Evolutionary conservation across 2,113 vertebrate genomes (phyloP), one percentile per base, ranked within the genome.

Genomic region (Dinomys branickii): DNA sequence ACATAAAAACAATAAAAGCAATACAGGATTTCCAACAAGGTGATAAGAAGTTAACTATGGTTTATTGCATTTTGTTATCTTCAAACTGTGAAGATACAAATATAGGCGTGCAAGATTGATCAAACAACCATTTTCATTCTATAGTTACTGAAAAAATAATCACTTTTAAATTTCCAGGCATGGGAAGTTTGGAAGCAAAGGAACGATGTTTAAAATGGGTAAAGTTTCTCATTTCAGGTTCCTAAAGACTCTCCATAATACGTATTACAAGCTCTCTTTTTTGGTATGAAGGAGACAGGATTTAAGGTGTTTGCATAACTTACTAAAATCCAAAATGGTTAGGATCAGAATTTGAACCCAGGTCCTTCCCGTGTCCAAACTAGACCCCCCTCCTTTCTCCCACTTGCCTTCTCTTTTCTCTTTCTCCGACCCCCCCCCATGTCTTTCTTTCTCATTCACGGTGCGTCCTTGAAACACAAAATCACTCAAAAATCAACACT

Each of bases 381-480:
- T 67, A 54, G 85, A 97, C 1, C 24, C 11, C 41, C 35, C 7
- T 4, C 14, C 7, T 14, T 33, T 33, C 19, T 19, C 20, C 26
- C 1, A 12, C 7, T 22, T 85, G 12, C 4, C 7, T 50, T 59
- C 2, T 2, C 47, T n/a, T n/a, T 19, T 30, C 12, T 16, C 11
- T 38, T 52, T 3, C 33, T 6, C 47, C n/a, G n/a, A n/a, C n/a
- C n/a, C n/a, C n/a, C 1, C 5, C 35, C 54, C 50, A 24, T 30
- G n/a, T 7, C 3, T n/a, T 73, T 52, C 44, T 93, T 71, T 75
- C 35, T 91, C 67, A 85, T 30, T 67, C 33, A 87, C 54, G 12
- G 81, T 65, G 20, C 12, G 65, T 94, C 50, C 35, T 22, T 86
- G 91, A 94, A 75, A 89, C 80, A 86, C 24, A 87, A 94, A 94